Percentiles rank a stretch among this genome's conserved stretches.
These are phyloP conservation scores for Thamnophis sirtalis DNA, from an alignment of 2,113 vertebrate species.

Conservation along the genomic window DNA sequence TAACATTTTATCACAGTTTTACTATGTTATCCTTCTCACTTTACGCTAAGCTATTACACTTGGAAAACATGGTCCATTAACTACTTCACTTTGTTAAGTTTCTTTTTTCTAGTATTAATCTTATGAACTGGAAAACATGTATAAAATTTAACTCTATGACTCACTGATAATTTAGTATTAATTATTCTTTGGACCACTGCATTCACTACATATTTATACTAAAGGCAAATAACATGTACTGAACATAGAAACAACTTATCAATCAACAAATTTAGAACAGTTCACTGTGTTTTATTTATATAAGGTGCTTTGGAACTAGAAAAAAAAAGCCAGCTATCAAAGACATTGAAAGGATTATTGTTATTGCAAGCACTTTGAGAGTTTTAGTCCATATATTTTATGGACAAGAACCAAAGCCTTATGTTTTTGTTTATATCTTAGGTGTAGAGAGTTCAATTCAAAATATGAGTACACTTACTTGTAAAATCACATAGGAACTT, in stretches of 20 bases:
- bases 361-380: neutral
- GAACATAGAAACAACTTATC: neutral
- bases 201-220: neutral
- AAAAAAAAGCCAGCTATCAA: neutral
- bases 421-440: neutral
- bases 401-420: neutral
- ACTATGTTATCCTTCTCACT: neutral
- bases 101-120: neutral
- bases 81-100: neutral
- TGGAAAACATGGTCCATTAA: neutral
- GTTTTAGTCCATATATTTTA: neutral
- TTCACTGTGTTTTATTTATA: neutral
- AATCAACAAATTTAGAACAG: neutral
- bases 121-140: neutral
- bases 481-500: neutral
- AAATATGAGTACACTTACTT: neutral
- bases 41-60: neutral
- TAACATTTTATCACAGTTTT: neutral
- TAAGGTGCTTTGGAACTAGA: neutral
- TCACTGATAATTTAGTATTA: neutral
- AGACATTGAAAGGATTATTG: neutral
- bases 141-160: neutral
- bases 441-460: neutral
- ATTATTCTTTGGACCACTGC: neutral
- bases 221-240: neutral